Base-by-base conservation (phyloP, 2,113 vertebrate genomes). In the human (Homo sapiens) region DNA sequence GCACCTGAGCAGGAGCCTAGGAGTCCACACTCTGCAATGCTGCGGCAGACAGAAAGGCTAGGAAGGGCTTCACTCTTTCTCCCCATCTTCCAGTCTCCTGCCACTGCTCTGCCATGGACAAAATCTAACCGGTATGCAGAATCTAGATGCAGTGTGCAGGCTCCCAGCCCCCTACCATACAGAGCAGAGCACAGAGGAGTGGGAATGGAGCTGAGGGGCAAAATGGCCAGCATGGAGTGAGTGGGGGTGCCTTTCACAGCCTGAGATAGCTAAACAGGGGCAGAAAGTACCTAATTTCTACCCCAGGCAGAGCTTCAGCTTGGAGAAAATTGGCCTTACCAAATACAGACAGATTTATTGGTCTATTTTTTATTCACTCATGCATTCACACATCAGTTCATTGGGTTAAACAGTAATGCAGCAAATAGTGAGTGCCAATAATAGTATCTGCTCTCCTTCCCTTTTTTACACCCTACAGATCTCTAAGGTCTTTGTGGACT, bases 311-410 rank as follows among this genome's bases (percentile, higher is more conserved):
- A 38, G 22, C 11, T 22, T 48, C 30, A 5, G 50, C 88, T 66
- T 3, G 16, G 45, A 78, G 80, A 32, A 66, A 32, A 43, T 1
- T 18, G 57, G 11, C 45, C 59, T 93, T 45, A 22, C n/a, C 75
- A 13, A 11, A 38, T 23, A 8, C 16, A 45, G 61, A 70, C 38
- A 22, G 43, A 40, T 35, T 55, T 30, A 14, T 27, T 22, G 3
- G 8, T 40, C 27, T 18, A 16, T 38, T 66, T 50, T 13, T 32
- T 32, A 14, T 35, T 86, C n/a, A 13, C 4, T 80, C 82, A 27
- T 1, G 3, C 72, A 8, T 11, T 32, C 50, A 59, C 45, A n/a
- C 11, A 2, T 16, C 7, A 0, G 1, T n/a, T n/a, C 66, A 4
- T 6, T n/a, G n/a, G 23, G 72, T 50, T 45, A 38, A 10, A 43